Evolutionary conservation across 2,113 vertebrate species (phyloP).

Genomic region (Oplegnathus fasciatus): DNA sequence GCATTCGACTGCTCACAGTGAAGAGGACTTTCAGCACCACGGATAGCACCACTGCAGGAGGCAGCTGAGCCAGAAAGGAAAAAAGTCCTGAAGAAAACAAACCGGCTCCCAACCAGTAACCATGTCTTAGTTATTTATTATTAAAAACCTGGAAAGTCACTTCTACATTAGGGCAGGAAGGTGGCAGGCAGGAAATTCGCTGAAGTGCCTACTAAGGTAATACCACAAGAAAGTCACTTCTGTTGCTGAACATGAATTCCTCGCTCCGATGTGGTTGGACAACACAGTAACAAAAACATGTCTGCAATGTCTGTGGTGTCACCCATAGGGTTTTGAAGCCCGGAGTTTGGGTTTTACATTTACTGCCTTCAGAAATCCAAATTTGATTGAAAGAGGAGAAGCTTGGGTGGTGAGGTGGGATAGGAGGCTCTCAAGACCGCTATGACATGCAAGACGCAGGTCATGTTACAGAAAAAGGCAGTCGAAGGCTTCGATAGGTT

Average conservation of each 20-base stretch:
- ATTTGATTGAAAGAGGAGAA: not conserved
- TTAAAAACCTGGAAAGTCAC: constrained; percentile 23
- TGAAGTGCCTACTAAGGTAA: not conserved
- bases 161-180: constrained; percentile 1
- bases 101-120: constrained; percentile 3
- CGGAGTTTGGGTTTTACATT: not conserved
- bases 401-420: not conserved
- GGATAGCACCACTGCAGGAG: constrained; percentile 35
- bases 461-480: no score
- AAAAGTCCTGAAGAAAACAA: not conserved
- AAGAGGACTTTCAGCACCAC: constrained; percentile 53
- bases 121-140: constrained; percentile 12
- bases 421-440: not conserved
- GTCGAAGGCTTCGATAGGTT: not conserved
- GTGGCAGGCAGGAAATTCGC: constrained; percentile 7
- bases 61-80: constrained; percentile 13
- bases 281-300: not conserved
- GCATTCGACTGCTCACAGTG: constrained; percentile 13
- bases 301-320: no score
- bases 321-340: not conserved
- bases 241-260: not conserved
- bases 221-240: not conserved
- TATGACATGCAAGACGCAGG: no score
- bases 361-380: not conserved
- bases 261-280: not conserved